Evolutionary conservation across 2,888 invertebrate genomes (phyloP).

Genomic region (Epirrita christyi): DNA sequence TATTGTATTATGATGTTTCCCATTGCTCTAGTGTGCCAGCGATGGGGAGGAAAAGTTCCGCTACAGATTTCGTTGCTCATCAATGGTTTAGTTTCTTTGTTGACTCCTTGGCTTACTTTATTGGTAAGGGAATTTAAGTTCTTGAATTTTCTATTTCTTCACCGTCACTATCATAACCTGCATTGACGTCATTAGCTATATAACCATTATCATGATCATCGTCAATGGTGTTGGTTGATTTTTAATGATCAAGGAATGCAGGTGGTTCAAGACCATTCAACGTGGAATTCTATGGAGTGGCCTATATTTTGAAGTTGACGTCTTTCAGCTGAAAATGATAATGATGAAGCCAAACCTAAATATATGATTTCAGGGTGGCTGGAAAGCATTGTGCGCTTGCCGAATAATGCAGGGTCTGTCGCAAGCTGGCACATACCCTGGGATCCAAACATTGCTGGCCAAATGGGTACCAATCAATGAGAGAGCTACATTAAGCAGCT

Average conservation of each 20-base stretch:
- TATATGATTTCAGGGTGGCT: constrained; percentile 71
- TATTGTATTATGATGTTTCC: constrained; percentile 81
- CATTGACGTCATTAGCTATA: neutral
- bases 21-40: constrained; percentile 84
- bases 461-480: constrained; percentile 89
- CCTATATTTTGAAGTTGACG: neutral
- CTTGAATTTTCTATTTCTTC: no score
- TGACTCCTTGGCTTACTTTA: constrained; percentile 57
- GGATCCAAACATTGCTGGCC: constrained; percentile 87
- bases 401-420: constrained; percentile 90
- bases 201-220: no score
- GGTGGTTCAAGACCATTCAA: no score
- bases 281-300: no score
- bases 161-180: neutral
- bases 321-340: neutral
- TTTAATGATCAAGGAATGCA: no score
- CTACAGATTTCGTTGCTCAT: constrained; percentile 66
- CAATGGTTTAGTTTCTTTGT: constrained; percentile 53
- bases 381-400: constrained; percentile 85
- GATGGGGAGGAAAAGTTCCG: constrained; percentile 86
- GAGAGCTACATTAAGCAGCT: constrained; percentile 81
- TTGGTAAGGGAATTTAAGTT: constrained; percentile 47
- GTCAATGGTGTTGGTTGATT: no score
- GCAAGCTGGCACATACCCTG: constrained; percentile 89
- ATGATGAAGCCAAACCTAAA: neutral